Evolutionary conservation across 2,888 invertebrate species (phyloP), one percentile per base, ranked within the genome.

Genomic region (Apodemia duryi): DNA sequence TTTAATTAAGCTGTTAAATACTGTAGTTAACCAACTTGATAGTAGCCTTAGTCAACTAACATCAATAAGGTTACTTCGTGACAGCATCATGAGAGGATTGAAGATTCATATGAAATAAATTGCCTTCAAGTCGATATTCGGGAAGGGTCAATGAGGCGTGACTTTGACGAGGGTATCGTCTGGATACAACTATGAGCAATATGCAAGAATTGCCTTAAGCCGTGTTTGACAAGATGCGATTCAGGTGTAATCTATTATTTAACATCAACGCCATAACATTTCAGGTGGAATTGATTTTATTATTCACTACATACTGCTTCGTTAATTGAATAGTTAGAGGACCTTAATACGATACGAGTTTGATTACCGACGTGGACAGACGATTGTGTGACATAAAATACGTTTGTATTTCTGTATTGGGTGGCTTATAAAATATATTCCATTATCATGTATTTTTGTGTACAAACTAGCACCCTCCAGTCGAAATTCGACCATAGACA

Each of bases 41-140:
- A 29, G 29, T 21, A 7, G 2, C 10, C 7, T 71, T 71, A 74
- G 68, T 69, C 68, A 75, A 74, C 75, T 72, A 73, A 71, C 79
- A 80, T 82, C 81, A 83, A 79, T 74, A 80, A 70, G 77, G 76
- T 80, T 80, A 79, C 77, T 79, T 81, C 79, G 80, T 84, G 86
- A 87, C 85, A 85, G 83, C 81, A 75, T 81, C 83, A 84, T 75
- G 82, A 80, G 80, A 79, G 79, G 77, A 73, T 81, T 78, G 81
- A 83, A 84, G 85, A 87, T 88, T 88, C 88, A 86, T 89, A 89
- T 86, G 86, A 86, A 88, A 87, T 88, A 89, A 89, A 90, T 91
- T 85, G 86, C 79, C 82, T 84, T 82, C 76, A 82, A 86, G 85
- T 86, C 85, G 87, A 89, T 88, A 86, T 83, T 83, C 74, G 77